Conservation (phyloP, 2,797 vertebrate species). For the Cyclopterus lumpus region DNA sequence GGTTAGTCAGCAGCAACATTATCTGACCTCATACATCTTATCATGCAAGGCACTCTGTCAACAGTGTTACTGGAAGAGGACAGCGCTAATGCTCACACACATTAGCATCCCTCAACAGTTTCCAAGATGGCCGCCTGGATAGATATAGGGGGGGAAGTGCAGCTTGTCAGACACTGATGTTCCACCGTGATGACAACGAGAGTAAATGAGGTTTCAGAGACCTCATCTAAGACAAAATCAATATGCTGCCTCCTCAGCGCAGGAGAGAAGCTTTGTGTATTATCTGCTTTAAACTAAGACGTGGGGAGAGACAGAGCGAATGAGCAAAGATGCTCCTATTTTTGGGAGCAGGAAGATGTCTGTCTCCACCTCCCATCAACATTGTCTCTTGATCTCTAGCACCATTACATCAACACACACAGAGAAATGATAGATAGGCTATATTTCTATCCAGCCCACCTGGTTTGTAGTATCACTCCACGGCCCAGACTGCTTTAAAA, state of each 20-base stretch:
- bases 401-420: slow-evolving; percentile 62
- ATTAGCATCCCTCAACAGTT: slow-evolving; percentile 81
- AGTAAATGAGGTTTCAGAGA: slow-evolving; percentile 87
- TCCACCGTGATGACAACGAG: slow-evolving; percentile 82
- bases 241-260: slow-evolving; percentile 83
- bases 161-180: slow-evolving; percentile 84
- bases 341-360: slow-evolving; percentile 73
- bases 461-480: slow-evolving; percentile 83
- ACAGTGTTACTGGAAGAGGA: slow-evolving; percentile 75
- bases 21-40: slow-evolving; percentile 80
- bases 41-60: slow-evolving; percentile 79
- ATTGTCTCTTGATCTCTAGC: slow-evolving; percentile 62
- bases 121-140: slow-evolving; percentile 78
- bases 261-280: slow-evolving; percentile 75
- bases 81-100: slow-evolving; percentile 72
- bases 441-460: slow-evolving; percentile 81
- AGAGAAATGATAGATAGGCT: slow-evolving; percentile 68
- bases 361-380: slow-evolving; percentile 79
- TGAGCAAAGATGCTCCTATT: slow-evolving; percentile 51
- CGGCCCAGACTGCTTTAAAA: slow-evolving; percentile 83
- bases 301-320: slow-evolving; percentile 30
- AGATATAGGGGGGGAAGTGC: slow-evolving; percentile 62
- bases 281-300: slow-evolving; percentile 71
- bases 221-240: slow-evolving; percentile 87
- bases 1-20: slow-evolving; percentile 85